Base-by-base conservation (phyloP, 2,113 vertebrate species). In the Clupea harengus region DNA sequence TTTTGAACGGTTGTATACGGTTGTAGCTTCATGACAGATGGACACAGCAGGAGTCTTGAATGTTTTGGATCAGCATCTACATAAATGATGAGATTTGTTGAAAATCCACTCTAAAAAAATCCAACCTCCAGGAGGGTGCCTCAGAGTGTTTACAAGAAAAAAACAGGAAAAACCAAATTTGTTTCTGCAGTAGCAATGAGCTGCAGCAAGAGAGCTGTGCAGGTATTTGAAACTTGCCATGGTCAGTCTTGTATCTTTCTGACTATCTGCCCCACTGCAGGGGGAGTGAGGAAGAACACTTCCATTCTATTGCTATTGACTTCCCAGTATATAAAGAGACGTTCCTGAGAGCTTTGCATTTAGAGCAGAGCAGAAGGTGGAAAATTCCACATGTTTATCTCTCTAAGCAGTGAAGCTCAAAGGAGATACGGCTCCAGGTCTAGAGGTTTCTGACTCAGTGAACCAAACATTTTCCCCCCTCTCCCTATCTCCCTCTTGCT, bases 361-460 rank as follows among this genome's bases (percentile, higher is more conserved):
- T 85, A 64, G 89, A 88, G 90, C 17, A 82, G 82, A 82, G 46
- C 47, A 82, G 52, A 81, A 52, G 47, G n/a, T 11, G 86, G 85
- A 88, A 85, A 84, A 89, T 86, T 83, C 47, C 57, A 88, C 85
- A 89, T 88, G 86, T 86, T 82, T 89, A 57, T 85, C 18, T 81
- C 86, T 81, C 39, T 39, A 39, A 39, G 86, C 82, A 85, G 86
- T 45, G 82, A 83, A 85, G 84, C 89, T 45, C 46, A 39, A 85
- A 84, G 64, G 81, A 25, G 46, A 64, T 78, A 25, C 81, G 57
- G 46, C 46, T 89, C 22, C 57, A 54, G 85, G 64, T 80, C 8
- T 72, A 72, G 8, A 72, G 11, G 64, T 72, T 72, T 13, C n/a
- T 72, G 28, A 72, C 64, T 28, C 15, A 25, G 64, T 72, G 64